Percentiles rank a stretch among this genome's conserved stretches.
These are phyloP conservation scores for Hemithea aestivaria DNA, from an alignment of 2,888 invertebrate genomes.

Conservation along the genomic window DNA sequence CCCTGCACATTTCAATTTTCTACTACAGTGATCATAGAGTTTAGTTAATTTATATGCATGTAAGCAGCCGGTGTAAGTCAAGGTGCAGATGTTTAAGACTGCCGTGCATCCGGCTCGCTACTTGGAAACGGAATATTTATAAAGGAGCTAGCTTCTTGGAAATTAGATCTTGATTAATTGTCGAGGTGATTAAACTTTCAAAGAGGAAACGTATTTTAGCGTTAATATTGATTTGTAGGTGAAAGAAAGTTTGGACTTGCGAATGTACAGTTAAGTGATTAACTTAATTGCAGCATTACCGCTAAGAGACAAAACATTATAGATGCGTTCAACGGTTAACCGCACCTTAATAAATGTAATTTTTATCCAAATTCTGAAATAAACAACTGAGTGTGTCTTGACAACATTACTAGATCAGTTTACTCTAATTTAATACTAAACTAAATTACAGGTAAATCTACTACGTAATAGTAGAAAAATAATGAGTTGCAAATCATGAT, in stretches of 20 bases:
- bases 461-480: too few relatives aligned
- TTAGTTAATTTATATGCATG: slow-evolving; percentile 67
- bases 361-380: too few relatives aligned
- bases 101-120: slow-evolving; percentile 71
- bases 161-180: slow-evolving; percentile 58
- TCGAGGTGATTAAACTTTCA: slow-evolving; percentile 41
- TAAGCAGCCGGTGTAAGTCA: slow-evolving; percentile 72
- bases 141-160: slow-evolving; percentile 63
- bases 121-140: slow-evolving; percentile 74
- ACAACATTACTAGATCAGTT: too few relatives aligned
- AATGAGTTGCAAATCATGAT: too few relatives aligned
- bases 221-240: too few relatives aligned
- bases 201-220: slow-evolving; percentile 13
- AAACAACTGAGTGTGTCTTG: too few relatives aligned
- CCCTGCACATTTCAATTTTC: slow-evolving; percentile 61
- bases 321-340: too few relatives aligned
- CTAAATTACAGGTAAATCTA: too few relatives aligned
- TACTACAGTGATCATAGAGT: slow-evolving; percentile 49
- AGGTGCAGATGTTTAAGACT: slow-evolving; percentile 75
- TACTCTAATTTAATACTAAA: too few relatives aligned
- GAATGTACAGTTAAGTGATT: not conserved
- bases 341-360: too few relatives aligned
- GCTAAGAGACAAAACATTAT: too few relatives aligned
- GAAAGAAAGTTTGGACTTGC: not conserved
- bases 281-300: too few relatives aligned